Conservation (phyloP, 2,797 vertebrate genomes). For the Xiphorhynchus erythropygius region DNA sequence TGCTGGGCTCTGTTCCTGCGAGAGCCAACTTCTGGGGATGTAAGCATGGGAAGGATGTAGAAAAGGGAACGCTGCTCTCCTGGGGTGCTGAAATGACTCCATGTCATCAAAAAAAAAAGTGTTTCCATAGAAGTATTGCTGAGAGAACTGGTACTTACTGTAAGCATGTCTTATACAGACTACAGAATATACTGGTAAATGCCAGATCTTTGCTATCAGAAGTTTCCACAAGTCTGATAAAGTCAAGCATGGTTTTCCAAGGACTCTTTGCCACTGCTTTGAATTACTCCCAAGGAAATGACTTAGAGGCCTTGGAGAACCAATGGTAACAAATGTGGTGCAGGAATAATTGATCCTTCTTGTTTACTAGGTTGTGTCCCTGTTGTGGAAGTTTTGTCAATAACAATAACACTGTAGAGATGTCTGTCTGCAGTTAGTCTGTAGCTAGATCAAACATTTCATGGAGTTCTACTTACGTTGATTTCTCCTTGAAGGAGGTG, state of each 20-base stretch:
- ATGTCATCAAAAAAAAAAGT: neutral
- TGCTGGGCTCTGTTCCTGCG: neutral
- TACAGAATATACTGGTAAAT: neutral
- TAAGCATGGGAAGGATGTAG: neutral
- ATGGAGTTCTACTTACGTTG: neutral
- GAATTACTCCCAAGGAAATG: constrained; percentile 3
- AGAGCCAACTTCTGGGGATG: neutral
- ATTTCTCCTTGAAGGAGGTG: constrained; percentile 58
- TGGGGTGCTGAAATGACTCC: neutral
- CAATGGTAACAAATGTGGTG: neutral
- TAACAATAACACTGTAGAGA: constrained; percentile 28
- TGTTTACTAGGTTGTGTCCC: constrained; percentile 55
- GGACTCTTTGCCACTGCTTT: constrained; percentile 28
- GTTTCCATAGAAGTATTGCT: neutral
- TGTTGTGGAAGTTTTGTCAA: constrained; percentile 58
- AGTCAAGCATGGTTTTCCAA: neutral
- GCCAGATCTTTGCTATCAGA: neutral
- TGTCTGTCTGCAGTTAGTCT: constrained; percentile 35
- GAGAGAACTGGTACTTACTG: neutral
- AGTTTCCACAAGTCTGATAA: neutral
- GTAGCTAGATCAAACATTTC: constrained; percentile 34
- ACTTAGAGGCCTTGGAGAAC: constrained; percentile 5
- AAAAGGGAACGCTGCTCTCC: neutral
- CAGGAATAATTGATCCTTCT: constrained; percentile 57
- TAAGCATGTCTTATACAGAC: neutral